Evolutionary conservation across 2,888 invertebrate species (phyloP).

Genomic region (Dryocosmus kuriphilus): DNA sequence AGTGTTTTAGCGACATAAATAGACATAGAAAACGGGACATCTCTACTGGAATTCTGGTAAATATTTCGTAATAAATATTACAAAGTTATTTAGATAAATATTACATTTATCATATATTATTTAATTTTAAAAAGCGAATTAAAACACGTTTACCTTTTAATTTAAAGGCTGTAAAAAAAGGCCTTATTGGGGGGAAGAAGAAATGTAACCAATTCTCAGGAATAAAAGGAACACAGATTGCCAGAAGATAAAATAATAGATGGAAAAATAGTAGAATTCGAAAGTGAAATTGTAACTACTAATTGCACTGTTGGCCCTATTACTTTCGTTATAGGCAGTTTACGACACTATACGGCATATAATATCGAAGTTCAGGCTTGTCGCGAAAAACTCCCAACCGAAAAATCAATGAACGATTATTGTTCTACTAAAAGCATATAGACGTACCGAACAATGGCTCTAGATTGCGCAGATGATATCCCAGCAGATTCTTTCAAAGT

Average conservation of each 20-base stretch:
- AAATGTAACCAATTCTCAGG: neutral
- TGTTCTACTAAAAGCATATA: slow-evolving; percentile 80
- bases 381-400: slow-evolving; percentile 80
- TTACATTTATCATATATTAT: too few relatives aligned
- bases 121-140: neutral
- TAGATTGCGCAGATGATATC: slow-evolving; percentile 72
- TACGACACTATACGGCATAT: slow-evolving; percentile 90
- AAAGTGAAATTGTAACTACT: slow-evolving; percentile 63
- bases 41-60: neutral
- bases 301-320: slow-evolving; percentile 53
- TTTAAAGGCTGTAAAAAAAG: neutral
- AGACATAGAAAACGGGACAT: neutral
- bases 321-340: slow-evolving; percentile 80
- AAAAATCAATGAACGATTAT: slow-evolving; percentile 69
- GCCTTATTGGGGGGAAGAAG: neutral
- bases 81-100: too few relatives aligned
- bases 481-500: slow-evolving; percentile 66
- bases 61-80: neutral
- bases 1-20: neutral
- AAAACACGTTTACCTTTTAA: neutral
- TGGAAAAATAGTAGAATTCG: slow-evolving; percentile 59
- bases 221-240: neutral
- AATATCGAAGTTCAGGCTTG: slow-evolving; percentile 88
- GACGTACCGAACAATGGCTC: slow-evolving; percentile 78
- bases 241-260: slow-evolving; percentile 59